These are phyloP conservation scores for Portevinia maculata DNA, from an alignment of 2,888 invertebrate species.

Conservation along the genomic window DNA sequence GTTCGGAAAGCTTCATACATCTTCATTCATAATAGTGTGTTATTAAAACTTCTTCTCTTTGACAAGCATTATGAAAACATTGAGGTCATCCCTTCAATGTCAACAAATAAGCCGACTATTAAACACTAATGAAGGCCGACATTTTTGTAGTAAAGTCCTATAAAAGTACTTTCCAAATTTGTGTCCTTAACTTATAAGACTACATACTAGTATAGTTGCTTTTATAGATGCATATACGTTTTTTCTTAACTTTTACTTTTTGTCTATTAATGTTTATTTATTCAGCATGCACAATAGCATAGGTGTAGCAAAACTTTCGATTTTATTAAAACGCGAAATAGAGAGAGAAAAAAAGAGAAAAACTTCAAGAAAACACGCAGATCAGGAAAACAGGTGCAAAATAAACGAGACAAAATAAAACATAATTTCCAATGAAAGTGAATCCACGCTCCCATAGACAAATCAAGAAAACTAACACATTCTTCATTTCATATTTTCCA, in stretches of 20 bases:
- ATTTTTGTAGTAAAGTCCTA: too few species aligned
- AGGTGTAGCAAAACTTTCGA: slow-evolving; percentile 57
- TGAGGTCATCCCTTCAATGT: too few species aligned
- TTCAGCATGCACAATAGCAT: slow-evolving; percentile 2
- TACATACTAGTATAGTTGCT: too few species aligned
- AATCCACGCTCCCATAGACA: slow-evolving; percentile 42
- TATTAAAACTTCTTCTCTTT: too few species aligned
- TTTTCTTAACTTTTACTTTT: slow-evolving; percentile 30
- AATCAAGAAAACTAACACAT: slow-evolving; percentile 27
- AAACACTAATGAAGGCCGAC: too few species aligned
- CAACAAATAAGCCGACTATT: too few species aligned
- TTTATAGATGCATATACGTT: too few species aligned
- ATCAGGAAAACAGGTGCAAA: slow-evolving; percentile 72
- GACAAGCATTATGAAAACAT: too few species aligned
- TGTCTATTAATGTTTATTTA: slow-evolving; percentile 1
- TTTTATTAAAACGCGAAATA: slow-evolving; percentile 41
- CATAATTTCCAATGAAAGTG: slow-evolving; percentile 73
- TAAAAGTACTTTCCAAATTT: too few species aligned
- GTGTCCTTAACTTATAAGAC: too few species aligned
- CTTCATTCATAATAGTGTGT: too few species aligned
- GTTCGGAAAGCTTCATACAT: too few species aligned
- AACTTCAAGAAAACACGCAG: slow-evolving; percentile 55
- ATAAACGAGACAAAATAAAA: slow-evolving; percentile 49
- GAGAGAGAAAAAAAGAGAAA: slow-evolving; percentile 22
- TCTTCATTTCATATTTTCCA: slow-evolving; percentile 67